phyloP scores from a whole-genome alignment of 2,888 invertebrate species.

The Lomographa bimaculata region DNA sequence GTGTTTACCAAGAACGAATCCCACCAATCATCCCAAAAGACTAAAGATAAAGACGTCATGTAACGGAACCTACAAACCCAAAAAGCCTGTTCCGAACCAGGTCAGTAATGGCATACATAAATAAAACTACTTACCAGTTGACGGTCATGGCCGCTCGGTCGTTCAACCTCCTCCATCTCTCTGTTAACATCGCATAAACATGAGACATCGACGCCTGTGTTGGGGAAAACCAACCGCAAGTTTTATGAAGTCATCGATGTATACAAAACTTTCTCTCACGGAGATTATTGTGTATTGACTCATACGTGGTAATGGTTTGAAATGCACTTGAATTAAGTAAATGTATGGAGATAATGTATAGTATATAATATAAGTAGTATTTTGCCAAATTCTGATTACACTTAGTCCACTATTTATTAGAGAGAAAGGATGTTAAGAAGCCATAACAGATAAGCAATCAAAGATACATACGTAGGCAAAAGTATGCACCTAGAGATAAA shows the following conservation, averaged over 20 bases:
- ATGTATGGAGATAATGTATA: too few relatives aligned
- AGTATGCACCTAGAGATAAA: too few relatives aligned
- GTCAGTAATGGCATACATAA: constrained; percentile 35
- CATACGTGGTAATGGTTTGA: too few relatives aligned
- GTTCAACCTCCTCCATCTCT: constrained; percentile 37
- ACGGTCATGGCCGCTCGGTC: constrained; percentile 54
- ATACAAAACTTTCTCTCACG: constrained; percentile 6
- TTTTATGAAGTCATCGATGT: constrained; percentile 11
- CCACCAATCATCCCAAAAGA: constrained; percentile 21
- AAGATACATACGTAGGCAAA: too few relatives aligned
- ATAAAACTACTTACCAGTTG: constrained; percentile 26
- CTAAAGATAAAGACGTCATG: constrained; percentile 11
- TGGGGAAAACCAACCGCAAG: neutral
- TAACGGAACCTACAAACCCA: constrained; percentile 35
- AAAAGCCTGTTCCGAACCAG: constrained; percentile 35
- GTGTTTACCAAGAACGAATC: constrained; percentile 9
- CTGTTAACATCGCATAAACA: constrained; percentile 19
- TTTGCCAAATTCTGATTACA: too few relatives aligned
- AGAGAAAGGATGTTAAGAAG: too few relatives aligned
- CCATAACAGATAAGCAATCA: too few relatives aligned
- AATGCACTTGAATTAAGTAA: too few relatives aligned
- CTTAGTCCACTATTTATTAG: too few relatives aligned
- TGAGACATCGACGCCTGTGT: constrained; percentile 15
- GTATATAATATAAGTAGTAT: too few relatives aligned
- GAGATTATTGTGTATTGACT: neutral